Base-by-base conservation (phyloP, 2,797 vertebrate species). In the Arrhamphus sclerolepis region DNA sequence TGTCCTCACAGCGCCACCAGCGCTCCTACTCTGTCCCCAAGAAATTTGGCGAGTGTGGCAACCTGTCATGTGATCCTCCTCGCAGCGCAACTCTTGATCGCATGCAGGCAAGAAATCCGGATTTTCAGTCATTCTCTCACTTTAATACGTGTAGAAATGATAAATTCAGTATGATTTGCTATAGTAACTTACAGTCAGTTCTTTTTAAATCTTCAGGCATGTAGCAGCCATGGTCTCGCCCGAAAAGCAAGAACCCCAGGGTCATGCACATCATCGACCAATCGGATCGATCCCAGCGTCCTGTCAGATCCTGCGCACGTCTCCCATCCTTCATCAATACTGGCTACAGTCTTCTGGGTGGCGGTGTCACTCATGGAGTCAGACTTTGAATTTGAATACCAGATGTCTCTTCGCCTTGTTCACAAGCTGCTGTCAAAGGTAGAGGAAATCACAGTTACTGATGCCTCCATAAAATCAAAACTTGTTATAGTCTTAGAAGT, bases 21-120 rank as follows among this genome's bases (percentile, higher is more conserved):
- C 95, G 98, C 77, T 99, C 97, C 74, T 99, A 97, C 83, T 99
- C 98, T 0, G 98, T 99, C 39, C 98, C 98, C 56, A 99, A 99
- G 81, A 99, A 99, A 81, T 99, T 99, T 51, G 98, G 97, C 7
- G 96, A 98, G 55, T 93, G 90, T 16, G 91, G 94, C 5, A 93
- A 96, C 81, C 93, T 91, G 8, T 72, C 76, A 2, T 93, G 90
- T 0, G 96, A 99, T 80, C 96, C 97, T 10, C 97, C 98, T 6
- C 96, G 98, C 62, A 99, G 97, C 46, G 97, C 98, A 61, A 99
- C 98, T 0, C 85, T 99, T 61, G 98, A 99, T 84, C 95, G 97
- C 70, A 98, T 99, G 77, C 98, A 99, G 83, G 90, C 72, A 84
- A 85, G 88, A 75, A 17, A 29, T 5, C 0, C 22, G 14, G 2